Evolutionary conservation across 1,140 invertebrate genomes (phyloP), one percentile per base, ranked within the genome.

Genomic region (Macrocentrus cingulum): DNA sequence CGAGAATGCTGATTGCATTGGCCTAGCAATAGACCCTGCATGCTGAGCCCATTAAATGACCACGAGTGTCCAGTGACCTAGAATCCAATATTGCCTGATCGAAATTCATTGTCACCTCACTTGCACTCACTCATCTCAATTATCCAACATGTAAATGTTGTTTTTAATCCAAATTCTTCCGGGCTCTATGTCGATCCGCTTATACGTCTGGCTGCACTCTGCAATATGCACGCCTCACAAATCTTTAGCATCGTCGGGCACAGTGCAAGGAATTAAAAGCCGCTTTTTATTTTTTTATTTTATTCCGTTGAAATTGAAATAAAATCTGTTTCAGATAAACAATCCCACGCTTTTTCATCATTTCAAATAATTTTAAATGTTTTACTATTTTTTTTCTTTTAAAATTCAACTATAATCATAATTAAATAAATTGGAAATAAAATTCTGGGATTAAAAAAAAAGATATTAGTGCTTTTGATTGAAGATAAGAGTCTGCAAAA

Each of bases 1-100:
- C 48, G 61, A 63, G 69, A 72, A 71, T 72, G 70, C 69, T 69
- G 69, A 72, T 71, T 70, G 70, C 67, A 58, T 72, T 72, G 68
- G 61, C 67, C 66, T 9, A 9, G 4, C 25, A 29, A 29, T 59
- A 64, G 49, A 67, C 64, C 63, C 66, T 60, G 66, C 60, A 57
- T 61, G 50, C 56, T 55, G 54, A 52, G 55, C 62, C 54, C 62
- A 63, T 60, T 64, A 71, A 69, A 71, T 62, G 65, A 64, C 25
- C 25, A 29, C 4, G 25, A 29, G 25, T 29, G 25, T 67, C 61
- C 63, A 54, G 39, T 37, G 25, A 29, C 25, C 25, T 29, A 34
- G n/a, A 7, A 55, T 32, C 42, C 18, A 34, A 9, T 29, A n/a
- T n/a, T n/a, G n/a, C n/a, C 25, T 29, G 25, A 29, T 29, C 25